Base-by-base conservation (phyloP, 2,797 vertebrate species). In the Chaunax sp. region DNA sequence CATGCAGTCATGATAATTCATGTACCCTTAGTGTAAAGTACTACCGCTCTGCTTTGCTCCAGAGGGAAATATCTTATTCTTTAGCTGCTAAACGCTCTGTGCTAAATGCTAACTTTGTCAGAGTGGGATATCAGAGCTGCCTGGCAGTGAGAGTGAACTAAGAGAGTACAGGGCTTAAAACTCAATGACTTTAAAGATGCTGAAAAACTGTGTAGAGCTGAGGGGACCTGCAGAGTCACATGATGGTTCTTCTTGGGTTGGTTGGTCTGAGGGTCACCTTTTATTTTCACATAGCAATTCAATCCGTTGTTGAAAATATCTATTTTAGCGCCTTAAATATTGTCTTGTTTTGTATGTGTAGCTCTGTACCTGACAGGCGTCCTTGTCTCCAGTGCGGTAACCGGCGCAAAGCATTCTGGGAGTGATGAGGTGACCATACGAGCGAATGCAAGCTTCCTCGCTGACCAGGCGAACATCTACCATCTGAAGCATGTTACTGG, bases 381-480 rank as follows among this genome's bases (percentile, higher is more conserved):
- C 96, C 79, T 96, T 98, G 69, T 91, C 83, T 70, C 96, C 97
- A 40, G 82, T 89, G 22, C 84, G 89, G 83, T 97, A 96, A 14
- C 97, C 97, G 0, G 97, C 97, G 16, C 97, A 99, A 71, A 99
- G 92, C 97, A 99, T 98, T 85, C 96, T 96, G 49, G 97, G 95
- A 46, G 95, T 95, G 75, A 99, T 92, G 78, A 89, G 68, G 81
- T 95, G 94, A 69, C 93, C 95, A 1, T 98, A 98, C 22, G 95
- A 93, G 64, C 94, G 94, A 0, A 89, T 89, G 61, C 97, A 99
- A 70, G 94, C 78, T 26, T 95, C 94, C 74, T 98, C 95, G 0
- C 94, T 95, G 72, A 98, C 91, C 56, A 99, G 84, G 25, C 92
- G 93, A 33, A 98, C 95, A 0, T 95, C 95, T 40, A 94, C 96